These are phyloP conservation scores for Morpho helenor DNA, from an alignment of 2,888 invertebrate genomes.

Conservation along the genomic window DNA sequence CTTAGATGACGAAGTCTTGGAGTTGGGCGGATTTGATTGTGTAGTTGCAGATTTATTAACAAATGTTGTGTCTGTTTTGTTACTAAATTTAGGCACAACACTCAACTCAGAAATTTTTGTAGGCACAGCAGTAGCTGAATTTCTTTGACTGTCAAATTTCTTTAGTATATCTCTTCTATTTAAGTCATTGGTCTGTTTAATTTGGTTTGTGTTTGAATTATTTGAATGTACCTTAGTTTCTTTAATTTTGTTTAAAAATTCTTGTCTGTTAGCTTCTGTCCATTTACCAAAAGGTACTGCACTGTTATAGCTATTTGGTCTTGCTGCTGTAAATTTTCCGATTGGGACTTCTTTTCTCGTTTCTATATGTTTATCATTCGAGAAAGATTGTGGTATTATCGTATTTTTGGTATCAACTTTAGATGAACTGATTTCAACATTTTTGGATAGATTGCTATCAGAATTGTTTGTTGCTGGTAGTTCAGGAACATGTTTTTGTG, in stretches of 20 bases:
- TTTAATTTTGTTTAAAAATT: constrained; percentile 66
- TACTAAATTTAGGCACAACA: constrained; percentile 35
- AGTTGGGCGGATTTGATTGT: constrained; percentile 17
- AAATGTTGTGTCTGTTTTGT: constrained; percentile 53
- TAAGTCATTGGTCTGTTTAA: constrained; percentile 68
- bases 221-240: constrained; percentile 51
- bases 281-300: constrained; percentile 71
- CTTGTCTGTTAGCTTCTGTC: constrained; percentile 69
- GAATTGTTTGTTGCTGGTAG: not conserved
- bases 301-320: constrained; percentile 49
- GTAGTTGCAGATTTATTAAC: constrained; percentile 31
- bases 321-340: constrained; percentile 31
- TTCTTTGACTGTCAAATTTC: constrained; percentile 67
- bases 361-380: constrained; percentile 12
- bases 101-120: constrained; percentile 49
- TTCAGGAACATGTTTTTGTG: not conserved
- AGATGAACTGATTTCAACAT: not conserved
- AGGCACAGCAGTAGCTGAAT: constrained; percentile 43
- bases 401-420: constrained; percentile 4
- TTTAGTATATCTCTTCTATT: constrained; percentile 67
- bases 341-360: constrained; percentile 27
- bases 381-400: not conserved
- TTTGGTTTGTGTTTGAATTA: constrained; percentile 56
- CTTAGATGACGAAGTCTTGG: constrained; percentile 17
- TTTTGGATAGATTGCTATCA: not conserved